A percentile compares a stretch with the other conserved stretches of the same genome.
Conservation (phyloP, 2,888 invertebrate genomes). For the Arrhopalites spinosus region DNA sequence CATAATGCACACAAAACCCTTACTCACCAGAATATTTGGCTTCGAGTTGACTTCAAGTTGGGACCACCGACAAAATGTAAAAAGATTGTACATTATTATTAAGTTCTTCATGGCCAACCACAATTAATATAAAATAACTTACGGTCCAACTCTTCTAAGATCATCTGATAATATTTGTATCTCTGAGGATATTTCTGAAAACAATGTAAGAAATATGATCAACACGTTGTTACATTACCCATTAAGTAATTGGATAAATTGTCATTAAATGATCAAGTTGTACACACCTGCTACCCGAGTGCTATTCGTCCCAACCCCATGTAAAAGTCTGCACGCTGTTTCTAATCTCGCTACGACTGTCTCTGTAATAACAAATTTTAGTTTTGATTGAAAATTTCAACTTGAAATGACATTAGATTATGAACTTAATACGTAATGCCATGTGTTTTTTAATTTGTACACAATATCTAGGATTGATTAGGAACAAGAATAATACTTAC, state of each 20-base stretch:
- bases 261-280: too few species aligned
- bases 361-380: slow-evolving; percentile 45
- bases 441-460: too few species aligned
- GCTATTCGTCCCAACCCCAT: slow-evolving; percentile 52
- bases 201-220: too few species aligned
- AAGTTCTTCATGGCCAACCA: too few species aligned
- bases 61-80: too few species aligned
- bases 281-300: slow-evolving; percentile 51
- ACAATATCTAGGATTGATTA: too few species aligned
- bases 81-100: too few species aligned
- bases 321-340: slow-evolving; percentile 51
- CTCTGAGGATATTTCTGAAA: slow-evolving; percentile 49
- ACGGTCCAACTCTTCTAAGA: slow-evolving; percentile 51
- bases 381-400: slow-evolving; percentile 25
- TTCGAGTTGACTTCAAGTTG: slow-evolving; percentile 51
- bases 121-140: too few species aligned
- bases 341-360: slow-evolving; percentile 54
- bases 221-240: too few species aligned
- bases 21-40: slow-evolving; percentile 49
- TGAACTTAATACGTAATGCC: too few species aligned
- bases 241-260: too few species aligned
- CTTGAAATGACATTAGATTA: not conserved
- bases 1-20: not conserved
- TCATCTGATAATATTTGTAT: slow-evolving; percentile 54
- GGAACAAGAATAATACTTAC: slow-evolving; percentile 18